These are phyloP conservation scores for Sorex araneus DNA, from an alignment of 2,113 vertebrate genomes.

Conservation along the genomic window DNA sequence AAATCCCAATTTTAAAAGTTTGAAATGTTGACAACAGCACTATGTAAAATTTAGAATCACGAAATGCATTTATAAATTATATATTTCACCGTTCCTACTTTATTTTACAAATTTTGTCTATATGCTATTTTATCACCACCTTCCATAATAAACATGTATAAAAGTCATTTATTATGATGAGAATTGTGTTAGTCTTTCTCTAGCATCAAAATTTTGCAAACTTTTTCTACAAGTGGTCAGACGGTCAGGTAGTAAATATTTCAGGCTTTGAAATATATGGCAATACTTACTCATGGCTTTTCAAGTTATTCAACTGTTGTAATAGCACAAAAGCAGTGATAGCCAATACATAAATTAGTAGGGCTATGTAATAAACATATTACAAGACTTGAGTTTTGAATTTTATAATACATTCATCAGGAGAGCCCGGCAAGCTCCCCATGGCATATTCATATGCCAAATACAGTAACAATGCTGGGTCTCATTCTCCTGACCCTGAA, in stretches of 20 bases:
- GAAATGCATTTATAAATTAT: neutral
- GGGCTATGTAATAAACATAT: neutral
- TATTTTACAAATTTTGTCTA: neutral
- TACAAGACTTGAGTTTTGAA: neutral
- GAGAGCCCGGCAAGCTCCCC: too few species aligned
- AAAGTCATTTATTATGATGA: neutral
- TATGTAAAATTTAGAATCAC: neutral
- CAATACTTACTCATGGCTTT: neutral
- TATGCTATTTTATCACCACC: neutral
- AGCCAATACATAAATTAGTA: neutral
- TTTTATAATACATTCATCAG: neutral
- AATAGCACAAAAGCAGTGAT: neutral
- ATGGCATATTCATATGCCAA: too few species aligned
- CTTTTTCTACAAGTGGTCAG: neutral
- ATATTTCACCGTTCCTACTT: neutral
- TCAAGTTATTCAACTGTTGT: neutral
- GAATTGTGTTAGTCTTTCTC: neutral
- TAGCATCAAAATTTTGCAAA: neutral
- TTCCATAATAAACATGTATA: neutral
- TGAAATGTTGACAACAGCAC: neutral
- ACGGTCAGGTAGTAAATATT: neutral
- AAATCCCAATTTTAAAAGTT: slow-evolving; percentile 11
- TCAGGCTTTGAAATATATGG: neutral
- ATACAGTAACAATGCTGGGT: too few species aligned
- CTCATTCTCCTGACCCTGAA: too few species aligned